Evolutionary conservation across 2,113 vertebrate species (phyloP).

Genomic region (Aptenodytes patagonicus): DNA sequence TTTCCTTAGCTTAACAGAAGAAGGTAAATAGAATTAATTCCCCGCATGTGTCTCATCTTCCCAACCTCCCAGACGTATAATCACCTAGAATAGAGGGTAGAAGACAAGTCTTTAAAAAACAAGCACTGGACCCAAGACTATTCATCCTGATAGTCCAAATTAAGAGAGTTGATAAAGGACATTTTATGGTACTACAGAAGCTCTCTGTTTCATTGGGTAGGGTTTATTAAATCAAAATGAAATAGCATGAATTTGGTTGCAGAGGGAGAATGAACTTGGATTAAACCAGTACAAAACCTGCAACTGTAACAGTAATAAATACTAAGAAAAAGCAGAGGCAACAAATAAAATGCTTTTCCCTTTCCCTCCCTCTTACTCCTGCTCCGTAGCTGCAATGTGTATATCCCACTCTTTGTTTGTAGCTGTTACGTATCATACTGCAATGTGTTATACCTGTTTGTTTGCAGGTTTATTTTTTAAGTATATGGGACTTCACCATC

Average conservation of each 20-base stretch:
- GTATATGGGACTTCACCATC: not conserved
- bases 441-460: not conserved
- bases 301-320: not conserved
- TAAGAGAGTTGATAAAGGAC: not conserved
- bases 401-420: not conserved
- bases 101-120: not conserved
- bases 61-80: not conserved
- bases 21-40: not conserved
- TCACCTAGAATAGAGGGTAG: not conserved
- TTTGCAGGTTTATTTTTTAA: not conserved
- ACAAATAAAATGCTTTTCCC: not conserved
- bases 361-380: not conserved
- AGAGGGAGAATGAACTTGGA: not conserved
- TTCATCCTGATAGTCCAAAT: not conserved
- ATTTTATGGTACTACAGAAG: not conserved
- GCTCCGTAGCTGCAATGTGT: not conserved
- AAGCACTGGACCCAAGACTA: not conserved
- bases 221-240: not conserved
- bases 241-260: not conserved
- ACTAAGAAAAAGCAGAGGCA: not conserved
- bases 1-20: not conserved
- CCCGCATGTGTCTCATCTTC: not conserved
- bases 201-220: not conserved
- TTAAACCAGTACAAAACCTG: not conserved
- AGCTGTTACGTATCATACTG: not conserved